Evolutionary conservation across 2,113 vertebrate genomes (phyloP).

Genomic region (Raphicerus campestris): DNA sequence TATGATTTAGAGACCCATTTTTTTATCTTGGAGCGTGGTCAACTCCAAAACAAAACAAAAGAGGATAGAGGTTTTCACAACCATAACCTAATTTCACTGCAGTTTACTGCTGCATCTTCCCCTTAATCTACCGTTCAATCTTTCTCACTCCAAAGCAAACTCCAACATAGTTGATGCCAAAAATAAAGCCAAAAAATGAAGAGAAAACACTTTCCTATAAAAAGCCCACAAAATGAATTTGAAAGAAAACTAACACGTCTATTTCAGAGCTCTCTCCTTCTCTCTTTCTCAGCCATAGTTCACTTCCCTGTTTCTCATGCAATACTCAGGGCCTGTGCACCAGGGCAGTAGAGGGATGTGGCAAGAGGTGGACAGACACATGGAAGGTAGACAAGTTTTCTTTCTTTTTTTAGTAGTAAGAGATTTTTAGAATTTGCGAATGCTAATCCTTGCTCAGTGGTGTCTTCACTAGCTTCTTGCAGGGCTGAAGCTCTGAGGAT

Average conservation of each 20-base stretch:
- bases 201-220: neutral
- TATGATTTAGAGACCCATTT: slow-evolving; percentile 10
- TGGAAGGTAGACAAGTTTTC: neutral
- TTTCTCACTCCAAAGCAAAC: neutral
- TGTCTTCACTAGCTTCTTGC: neutral
- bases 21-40: neutral
- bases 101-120: neutral
- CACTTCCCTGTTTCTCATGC: neutral
- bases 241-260: neutral
- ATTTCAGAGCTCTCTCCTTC: neutral
- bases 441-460: neutral
- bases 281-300: slow-evolving; percentile 31
- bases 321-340: neutral
- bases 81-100: neutral
- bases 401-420: neutral
- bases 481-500: neutral
- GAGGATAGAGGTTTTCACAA: neutral
- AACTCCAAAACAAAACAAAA: slow-evolving; percentile 1
- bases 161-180: neutral
- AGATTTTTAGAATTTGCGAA: neutral
- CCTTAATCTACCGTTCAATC: neutral
- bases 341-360: rapidly evolving
- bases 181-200: neutral
- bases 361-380: neutral
- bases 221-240: neutral